Conservation (phyloP, 2,113 vertebrate species). For the Talpa occidentalis region DNA sequence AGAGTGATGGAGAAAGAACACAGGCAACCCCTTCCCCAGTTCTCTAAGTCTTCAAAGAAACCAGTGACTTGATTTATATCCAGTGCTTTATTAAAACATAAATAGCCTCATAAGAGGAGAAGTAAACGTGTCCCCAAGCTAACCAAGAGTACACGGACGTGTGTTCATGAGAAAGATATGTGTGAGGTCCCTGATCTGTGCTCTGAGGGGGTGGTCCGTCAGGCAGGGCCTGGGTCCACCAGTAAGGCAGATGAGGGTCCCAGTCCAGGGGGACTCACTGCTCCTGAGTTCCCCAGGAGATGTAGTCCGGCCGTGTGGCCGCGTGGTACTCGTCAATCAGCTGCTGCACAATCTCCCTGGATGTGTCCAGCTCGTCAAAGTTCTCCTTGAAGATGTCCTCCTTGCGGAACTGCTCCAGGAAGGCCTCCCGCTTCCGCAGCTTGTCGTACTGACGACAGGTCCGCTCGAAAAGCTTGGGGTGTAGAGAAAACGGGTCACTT, state of each 20-base stretch:
- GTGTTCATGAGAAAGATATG: slow-evolving; percentile 8
- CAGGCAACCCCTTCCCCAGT: not conserved
- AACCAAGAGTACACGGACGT: not conserved
- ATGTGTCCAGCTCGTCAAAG: slow-evolving; percentile 98
- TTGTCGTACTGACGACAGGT: slow-evolving; percentile 99
- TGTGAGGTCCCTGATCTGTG: slow-evolving; percentile 62
- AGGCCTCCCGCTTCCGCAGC: slow-evolving; percentile 97
- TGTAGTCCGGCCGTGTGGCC: slow-evolving; percentile 96
- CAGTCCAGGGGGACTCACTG: slow-evolving; percentile 87
- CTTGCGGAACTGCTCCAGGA: slow-evolving; percentile 99
- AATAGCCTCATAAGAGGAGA: slow-evolving; percentile 60
- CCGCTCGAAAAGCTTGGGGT: slow-evolving; percentile 93
- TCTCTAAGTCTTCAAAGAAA: slow-evolving; percentile 6
- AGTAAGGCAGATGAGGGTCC: slow-evolving; percentile 75
- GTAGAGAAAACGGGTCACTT: rapidly evolving
- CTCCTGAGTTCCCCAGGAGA: slow-evolving; percentile 98
- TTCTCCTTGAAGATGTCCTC: slow-evolving; percentile 99
- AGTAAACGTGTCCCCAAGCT: not conserved
- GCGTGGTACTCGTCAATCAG: slow-evolving; percentile 97
- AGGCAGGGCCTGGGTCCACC: slow-evolving; percentile 47
- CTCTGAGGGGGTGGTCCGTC: slow-evolving; percentile 19
- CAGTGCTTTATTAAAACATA: slow-evolving; percentile 78
- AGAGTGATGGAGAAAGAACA: not conserved
- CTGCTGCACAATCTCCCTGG: slow-evolving; percentile 97
- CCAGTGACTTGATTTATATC: slow-evolving; percentile 7